These are phyloP conservation scores for Thymallus thymallus DNA, from an alignment of 2,113 vertebrate genomes.

Conservation along the genomic window DNA sequence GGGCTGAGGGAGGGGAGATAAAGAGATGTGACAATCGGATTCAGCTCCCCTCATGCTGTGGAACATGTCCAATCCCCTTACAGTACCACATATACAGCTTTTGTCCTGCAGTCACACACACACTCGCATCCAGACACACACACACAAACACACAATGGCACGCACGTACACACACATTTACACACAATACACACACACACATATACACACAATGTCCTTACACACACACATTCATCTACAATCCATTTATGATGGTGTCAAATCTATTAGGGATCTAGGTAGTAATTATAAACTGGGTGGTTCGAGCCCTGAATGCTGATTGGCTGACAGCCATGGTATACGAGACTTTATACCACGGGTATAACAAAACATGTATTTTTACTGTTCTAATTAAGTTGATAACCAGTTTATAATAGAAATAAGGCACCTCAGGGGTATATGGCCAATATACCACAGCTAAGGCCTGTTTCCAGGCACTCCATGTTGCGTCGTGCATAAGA, in stretches of 20 bases:
- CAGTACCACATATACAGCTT: constrained; percentile 40
- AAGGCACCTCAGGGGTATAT: too few species aligned
- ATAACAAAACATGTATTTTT: too few species aligned
- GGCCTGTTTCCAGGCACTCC: too few species aligned
- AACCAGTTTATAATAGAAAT: too few species aligned
- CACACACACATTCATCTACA: background rate
- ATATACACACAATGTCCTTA: background rate
- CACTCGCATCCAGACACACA: background rate
- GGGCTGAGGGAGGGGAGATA: constrained; percentile 31
- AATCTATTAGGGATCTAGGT: background rate
- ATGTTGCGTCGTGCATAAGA: too few species aligned
- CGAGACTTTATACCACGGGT: too few species aligned
- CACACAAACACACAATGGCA: too few species aligned
- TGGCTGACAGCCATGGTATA: too few species aligned
- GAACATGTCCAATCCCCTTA: constrained; percentile 52
- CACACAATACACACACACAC: background rate
- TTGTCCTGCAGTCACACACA: constrained; percentile 22
- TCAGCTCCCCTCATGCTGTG: constrained; percentile 42
- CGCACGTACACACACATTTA: constrained; percentile 1
- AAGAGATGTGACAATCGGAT: constrained; percentile 51
- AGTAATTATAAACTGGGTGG: too few species aligned
- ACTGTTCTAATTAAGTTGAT: too few species aligned
- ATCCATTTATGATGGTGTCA: background rate
- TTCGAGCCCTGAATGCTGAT: too few species aligned
- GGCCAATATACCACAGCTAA: too few species aligned